phyloP scores from a whole-genome alignment of 1,140 invertebrate genomes.

The Mya arenaria region DNA sequence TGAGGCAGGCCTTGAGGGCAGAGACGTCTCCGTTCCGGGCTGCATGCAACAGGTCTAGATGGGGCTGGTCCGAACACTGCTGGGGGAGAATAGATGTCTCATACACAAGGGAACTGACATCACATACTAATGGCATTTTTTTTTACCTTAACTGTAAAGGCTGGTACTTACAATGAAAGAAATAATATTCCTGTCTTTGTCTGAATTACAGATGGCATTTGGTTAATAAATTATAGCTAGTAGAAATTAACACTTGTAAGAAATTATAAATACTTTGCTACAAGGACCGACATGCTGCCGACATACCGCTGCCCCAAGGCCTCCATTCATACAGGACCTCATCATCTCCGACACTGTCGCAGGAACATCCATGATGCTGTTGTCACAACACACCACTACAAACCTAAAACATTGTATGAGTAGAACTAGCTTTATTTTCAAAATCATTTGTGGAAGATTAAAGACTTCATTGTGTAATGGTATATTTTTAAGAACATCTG shows the following conservation, averaged over 20 bases:
- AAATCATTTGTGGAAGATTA: not conserved
- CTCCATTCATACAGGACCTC: constrained; percentile 18
- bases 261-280: no score
- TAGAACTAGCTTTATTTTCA: not conserved
- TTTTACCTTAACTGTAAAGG: no score
- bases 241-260: no score
- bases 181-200: no score
- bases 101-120: no score
- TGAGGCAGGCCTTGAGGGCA: constrained; percentile 24
- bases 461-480: not conserved
- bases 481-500: not conserved
- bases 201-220: no score
- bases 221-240: no score
- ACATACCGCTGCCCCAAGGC: not conserved
- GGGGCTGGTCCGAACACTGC: constrained; percentile 21
- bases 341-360: constrained; percentile 40
- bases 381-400: constrained; percentile 35
- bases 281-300: no score
- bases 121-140: no score
- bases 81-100: no score
- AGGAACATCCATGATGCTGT: constrained; percentile 31
- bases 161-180: no score
- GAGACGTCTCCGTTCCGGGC: not conserved
- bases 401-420: not conserved
- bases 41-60: constrained; percentile 32